These are phyloP conservation scores for Lasioglossum vierecki DNA, from an alignment of 2,888 invertebrate species.

Conservation along the genomic window DNA sequence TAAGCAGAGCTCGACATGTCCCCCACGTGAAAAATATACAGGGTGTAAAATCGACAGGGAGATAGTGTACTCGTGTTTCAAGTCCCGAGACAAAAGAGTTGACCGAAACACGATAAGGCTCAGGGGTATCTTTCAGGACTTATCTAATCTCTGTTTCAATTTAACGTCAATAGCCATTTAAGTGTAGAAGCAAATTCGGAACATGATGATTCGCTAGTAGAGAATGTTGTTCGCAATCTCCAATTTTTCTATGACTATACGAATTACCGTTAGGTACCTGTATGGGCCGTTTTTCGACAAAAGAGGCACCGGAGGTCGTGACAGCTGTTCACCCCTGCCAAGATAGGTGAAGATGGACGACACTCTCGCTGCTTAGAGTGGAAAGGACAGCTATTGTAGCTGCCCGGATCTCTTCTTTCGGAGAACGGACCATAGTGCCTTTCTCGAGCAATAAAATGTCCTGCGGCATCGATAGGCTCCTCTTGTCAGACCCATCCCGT, in stretches of 20 bases:
- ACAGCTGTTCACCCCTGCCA: not conserved
- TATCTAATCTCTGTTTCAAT: not conserved
- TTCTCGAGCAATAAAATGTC: conserved; percentile 4
- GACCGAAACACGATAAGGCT: not conserved
- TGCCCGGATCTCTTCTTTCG: conserved; percentile 1
- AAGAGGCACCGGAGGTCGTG: not conserved
- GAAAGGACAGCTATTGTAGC: not conserved
- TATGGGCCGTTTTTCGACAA: not conserved
- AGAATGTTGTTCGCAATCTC: not conserved
- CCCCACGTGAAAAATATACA: not conserved
- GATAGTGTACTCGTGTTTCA: not conserved
- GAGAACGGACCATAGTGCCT: not conserved
- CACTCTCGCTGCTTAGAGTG: not conserved
- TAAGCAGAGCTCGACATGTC: not conserved
- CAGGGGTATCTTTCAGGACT: not conserved
- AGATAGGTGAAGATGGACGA: not conserved
- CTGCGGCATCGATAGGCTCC: not conserved
- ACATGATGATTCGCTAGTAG: not conserved
- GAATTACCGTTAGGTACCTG: not conserved
- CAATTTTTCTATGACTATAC: not conserved
- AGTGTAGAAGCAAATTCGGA: not conserved
- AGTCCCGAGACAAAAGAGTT: not conserved
- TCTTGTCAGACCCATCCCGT: not conserved
- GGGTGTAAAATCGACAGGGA: not conserved
- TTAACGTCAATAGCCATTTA: not conserved